These are phyloP conservation scores for Takifugu bimaculatus DNA, from an alignment of 2,113 vertebrate species.

Conservation along the genomic window DNA sequence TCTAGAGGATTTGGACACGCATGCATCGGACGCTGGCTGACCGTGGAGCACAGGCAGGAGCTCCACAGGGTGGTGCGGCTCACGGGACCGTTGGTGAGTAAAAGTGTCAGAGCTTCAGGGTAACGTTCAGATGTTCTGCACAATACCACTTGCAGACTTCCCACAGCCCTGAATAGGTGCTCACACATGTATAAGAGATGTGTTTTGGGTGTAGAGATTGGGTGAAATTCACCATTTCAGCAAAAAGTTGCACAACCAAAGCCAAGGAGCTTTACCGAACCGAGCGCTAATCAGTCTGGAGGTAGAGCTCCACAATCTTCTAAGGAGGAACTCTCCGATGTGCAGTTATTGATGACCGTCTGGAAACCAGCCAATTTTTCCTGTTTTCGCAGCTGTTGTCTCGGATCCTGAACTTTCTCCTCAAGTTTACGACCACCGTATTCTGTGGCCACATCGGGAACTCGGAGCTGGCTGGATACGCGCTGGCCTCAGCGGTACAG, in stretches of 20 bases:
- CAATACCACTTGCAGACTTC: not conserved
- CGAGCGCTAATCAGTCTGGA: no score
- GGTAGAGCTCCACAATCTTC: no score
- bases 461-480: conserved; percentile 85
- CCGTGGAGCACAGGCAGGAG: conserved; percentile 72
- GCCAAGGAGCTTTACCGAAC: no score
- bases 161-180: no score
- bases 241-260: no score
- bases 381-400: conserved; percentile 77
- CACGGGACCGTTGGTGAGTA: conserved; percentile 74
- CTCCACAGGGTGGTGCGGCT: conserved; percentile 69
- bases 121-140: not conserved
- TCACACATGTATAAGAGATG: no score
- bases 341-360: no score
- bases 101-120: not conserved
- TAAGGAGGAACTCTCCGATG: no score
- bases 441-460: conserved; percentile 93
- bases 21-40: conserved; percentile 47
- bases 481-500: conserved; percentile 82
- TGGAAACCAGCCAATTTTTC: not conserved
- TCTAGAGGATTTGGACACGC: conserved; percentile 36
- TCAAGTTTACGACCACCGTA: conserved; percentile 84
- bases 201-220: no score
- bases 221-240: no score
- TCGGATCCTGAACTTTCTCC: conserved; percentile 81